Percentiles rank a stretch among this genome's conserved stretches.
These are phyloP conservation scores for Ceryle rudis DNA, from an alignment of 2,797 vertebrate genomes.

Conservation along the genomic window DNA sequence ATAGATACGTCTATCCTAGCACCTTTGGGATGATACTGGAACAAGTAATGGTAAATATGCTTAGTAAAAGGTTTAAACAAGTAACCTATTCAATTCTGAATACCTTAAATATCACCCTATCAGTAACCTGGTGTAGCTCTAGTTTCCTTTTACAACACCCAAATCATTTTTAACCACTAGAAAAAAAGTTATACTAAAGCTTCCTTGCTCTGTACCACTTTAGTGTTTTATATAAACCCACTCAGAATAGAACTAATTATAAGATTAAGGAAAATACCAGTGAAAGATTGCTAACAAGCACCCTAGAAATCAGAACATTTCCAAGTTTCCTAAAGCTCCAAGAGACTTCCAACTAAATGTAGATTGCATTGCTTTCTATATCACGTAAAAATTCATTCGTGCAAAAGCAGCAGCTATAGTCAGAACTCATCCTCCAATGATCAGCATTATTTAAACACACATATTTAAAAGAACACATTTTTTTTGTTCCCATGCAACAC, in stretches of 20 bases:
- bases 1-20: slow-evolving; percentile 98
- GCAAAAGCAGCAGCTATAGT: neutral
- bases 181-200: neutral
- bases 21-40: slow-evolving; percentile 98
- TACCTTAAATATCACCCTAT: neutral
- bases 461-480: neutral
- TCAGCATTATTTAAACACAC: neutral
- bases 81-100: neutral
- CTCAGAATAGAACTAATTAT: neutral
- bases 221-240: neutral
- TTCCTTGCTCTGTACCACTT: neutral
- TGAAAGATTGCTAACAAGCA: neutral
- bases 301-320: neutral
- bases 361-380: neutral
- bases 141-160: neutral
- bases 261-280: neutral
- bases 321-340: neutral
- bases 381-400: neutral
- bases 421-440: neutral
- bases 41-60: slow-evolving; percentile 29
- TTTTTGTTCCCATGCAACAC: neutral
- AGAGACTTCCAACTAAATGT: neutral
- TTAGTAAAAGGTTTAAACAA: neutral
- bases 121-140: neutral
- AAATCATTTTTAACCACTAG: neutral